Evolutionary conservation across 2,888 invertebrate genomes (phyloP), one percentile per base, ranked within the genome.

Genomic region (Heliconius hortense): DNA sequence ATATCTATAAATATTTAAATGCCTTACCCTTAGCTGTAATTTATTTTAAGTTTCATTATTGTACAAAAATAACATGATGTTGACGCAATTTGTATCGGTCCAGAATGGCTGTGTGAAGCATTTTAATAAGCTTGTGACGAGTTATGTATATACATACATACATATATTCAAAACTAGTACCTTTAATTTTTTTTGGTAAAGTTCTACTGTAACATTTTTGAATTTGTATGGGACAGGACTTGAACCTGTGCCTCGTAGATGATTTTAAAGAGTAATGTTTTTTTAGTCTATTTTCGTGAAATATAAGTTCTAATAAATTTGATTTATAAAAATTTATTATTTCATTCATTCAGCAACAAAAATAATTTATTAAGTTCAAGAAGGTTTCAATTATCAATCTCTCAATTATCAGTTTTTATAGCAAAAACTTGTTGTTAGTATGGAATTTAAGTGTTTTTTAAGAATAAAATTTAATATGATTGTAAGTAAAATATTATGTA

Each of bases 21-120:
- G 92, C 92, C 92, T 93, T 92, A 92, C 85, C 81, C 11, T 85
- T 87, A 87, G 82, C 85, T 71, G 60, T 71, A 71, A 26, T 60
- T 11, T 85, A 86, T 81, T 84, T 85, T 76, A 83, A 85, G 74
- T 79, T 66, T 85, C 84, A 84, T 85, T 84, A 90, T 90, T 89
- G 87, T 89, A 89, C 87, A 89, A 87, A 48, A 77, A 74, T 24
- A 78, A 73, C 59, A 21, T 35, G 28, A 62, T 39, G 71, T 71
- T 82, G 84, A 85, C 82, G 85, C 82, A 85, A 83, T 85, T 84
- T 84, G 77, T 82, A 80, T 83, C 82, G 75, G 76, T 76, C 72
- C 80, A 76, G 77, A 71, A 89, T 86, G 92, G 93, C 93, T 93
- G 93, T 92, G 93, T 89, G 89, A 89, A 88, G 93, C 93, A 93